A percentile compares a stretch with the other conserved stretches of the same genome.
phyloP scores from a whole-genome alignment of 2,113 vertebrate species.

The Myrmecobius fasciatus region DNA sequence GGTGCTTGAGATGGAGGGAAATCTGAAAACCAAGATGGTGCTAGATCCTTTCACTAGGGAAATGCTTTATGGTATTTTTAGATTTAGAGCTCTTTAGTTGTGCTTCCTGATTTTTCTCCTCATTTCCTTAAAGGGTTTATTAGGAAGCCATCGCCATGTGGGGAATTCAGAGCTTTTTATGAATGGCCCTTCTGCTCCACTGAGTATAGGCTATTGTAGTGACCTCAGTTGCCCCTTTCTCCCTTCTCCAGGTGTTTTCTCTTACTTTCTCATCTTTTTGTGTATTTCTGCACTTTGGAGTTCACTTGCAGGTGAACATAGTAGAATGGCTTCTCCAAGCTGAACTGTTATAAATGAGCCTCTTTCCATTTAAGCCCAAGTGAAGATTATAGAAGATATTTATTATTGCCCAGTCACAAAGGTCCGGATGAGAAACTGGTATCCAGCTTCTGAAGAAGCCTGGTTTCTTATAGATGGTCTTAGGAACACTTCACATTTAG shows the following conservation, averaged over 20 bases:
- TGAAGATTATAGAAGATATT: neutral
- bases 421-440: neutral
- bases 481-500: neutral
- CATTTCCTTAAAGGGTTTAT: neutral
- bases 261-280: neutral
- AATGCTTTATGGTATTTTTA: neutral
- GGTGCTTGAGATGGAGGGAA: neutral
- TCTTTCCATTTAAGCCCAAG: neutral
- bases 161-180: neutral
- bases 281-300: neutral
- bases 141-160: neutral
- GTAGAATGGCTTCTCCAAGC: neutral
- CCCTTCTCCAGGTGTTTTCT: neutral
- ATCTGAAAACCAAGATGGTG: neutral
- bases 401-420: neutral
- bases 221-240: neutral
- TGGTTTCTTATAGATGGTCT: neutral
- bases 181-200: neutral
- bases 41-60: neutral
- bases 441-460: neutral
- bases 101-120: neutral
- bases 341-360: neutral
- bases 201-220: neutral
- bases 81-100: neutral
- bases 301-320: neutral